Base-by-base conservation (phyloP, 1,140 invertebrate species). In the Brachystomella parvula region DNA sequence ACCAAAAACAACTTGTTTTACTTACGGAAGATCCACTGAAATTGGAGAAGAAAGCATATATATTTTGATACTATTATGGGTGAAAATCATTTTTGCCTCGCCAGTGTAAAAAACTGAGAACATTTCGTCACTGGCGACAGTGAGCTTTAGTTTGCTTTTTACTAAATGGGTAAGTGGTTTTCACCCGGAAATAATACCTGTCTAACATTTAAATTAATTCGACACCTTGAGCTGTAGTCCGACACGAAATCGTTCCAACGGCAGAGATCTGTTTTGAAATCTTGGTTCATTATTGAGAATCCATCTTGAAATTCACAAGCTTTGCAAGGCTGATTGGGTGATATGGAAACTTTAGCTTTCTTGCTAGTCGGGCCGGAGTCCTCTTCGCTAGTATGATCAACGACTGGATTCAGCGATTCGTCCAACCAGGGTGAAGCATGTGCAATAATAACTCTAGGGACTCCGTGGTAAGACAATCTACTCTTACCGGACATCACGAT, bases 381-480 rank as follows among this genome's bases (percentile, higher is more conserved):
- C 26, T 58, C 47, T 19, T 74, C 58, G 19, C 68, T 30, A 30
- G 71, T 58, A 12, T 73, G 28, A 19, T 65, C 67, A 64, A 39
- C 31, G 31, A 47, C 15, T 17, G 17, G 53, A 33, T 75, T 47
- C 59, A 66, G 47, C 66, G 49, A 60, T 3, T 66, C 24, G 21
- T 74, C 64, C 68, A 81, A 78, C 84, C 86, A 87, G 21, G 79
- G 76, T 32, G 75, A 64, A 19, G 70, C 68, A 24, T 76, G 47
- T 2, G 78, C 67, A 65, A 79, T 74, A 49, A 92, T 73, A 71
- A 94, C 87, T 78, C 83, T 86, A 29, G 91, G 90, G 1, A 94
- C 84, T 15, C 87, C 90, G 78, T 94, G 91, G 78, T 92, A 93
- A 61, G 83, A 86, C 1, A 89, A 77, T 62, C 91, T 79, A 0